Base-by-base conservation (phyloP, 2,797 vertebrate species). In the Steatocranus sp. region DNA sequence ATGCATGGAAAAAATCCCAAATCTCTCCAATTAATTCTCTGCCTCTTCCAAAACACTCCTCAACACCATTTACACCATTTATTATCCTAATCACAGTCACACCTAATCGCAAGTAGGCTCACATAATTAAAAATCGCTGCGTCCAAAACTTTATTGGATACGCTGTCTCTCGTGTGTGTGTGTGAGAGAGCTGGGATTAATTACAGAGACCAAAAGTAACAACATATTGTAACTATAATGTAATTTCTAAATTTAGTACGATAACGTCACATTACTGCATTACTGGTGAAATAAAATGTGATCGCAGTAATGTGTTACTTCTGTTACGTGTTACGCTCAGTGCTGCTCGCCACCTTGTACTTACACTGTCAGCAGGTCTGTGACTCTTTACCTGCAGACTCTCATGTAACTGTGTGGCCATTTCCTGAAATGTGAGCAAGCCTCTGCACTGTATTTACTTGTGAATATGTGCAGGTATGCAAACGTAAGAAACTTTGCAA, bases 201-300 rank as follows among this genome's bases (percentile, higher is more conserved):
- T 91, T 91, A 90, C 87, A 90, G 84, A 83, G 83, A 11, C n/a
- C 32, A 10, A 32, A 54, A 83, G 32, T 36, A 61, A 61, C 18
- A 61, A 36, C 18, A 61, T 61, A 36, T 1, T 36, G 56, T 36
- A n/a, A 61, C 32, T 61, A 61, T 61, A 61, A 36, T 61, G 56
- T 61, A 61, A 61, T n/a, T 12, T 36, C 6, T 2, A 3, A 61
- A 36, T 20, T 61, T 61, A 61, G 18, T 8, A 61, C 6, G 2
- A 20, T 34, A 61, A 61, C 1, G 2, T 61, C 56, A 61, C 56
- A 61, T 61, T 61, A 61, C 56, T 61, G 56, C 56, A 36, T 61
- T 61, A 20, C 32, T 61, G 18, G 56, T 20, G 56, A 61, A 61
- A 36, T 61, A n/a, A 61, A 61, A 61, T 61, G 56, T 20, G 56